These are phyloP conservation scores for Phymorhynchus buccinoides DNA, from an alignment of 1,140 invertebrate genomes.

Conservation along the genomic window DNA sequence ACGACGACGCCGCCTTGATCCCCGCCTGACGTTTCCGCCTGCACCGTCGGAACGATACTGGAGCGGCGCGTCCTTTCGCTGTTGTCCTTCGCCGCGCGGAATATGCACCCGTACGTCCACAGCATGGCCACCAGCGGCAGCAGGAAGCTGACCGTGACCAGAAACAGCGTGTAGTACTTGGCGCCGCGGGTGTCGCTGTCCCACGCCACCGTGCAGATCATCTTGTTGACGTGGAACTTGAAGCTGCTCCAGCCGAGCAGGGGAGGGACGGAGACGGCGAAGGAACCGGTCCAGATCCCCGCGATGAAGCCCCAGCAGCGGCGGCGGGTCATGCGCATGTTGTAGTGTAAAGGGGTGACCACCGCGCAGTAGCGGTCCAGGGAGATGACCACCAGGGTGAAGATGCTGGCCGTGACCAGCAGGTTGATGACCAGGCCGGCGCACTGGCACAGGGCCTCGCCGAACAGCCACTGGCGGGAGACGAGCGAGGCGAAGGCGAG, in stretches of 20 bases:
- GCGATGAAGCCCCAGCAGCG: conserved; percentile 82
- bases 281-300: conserved; percentile 77
- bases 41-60: conserved; percentile 73
- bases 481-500: conserved; percentile 75
- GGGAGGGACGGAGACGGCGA: conserved; percentile 64
- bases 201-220: conserved; percentile 67
- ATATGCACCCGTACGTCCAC: conserved; percentile 83
- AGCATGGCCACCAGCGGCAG: conserved; percentile 80
- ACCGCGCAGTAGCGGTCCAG: conserved; percentile 89
- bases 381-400: conserved; percentile 86
- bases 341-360: conserved; percentile 68
- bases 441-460: conserved; percentile 72
- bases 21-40: conserved; percentile 25
- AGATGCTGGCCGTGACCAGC: conserved; percentile 77
- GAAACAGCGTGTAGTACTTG: conserved; percentile 63
- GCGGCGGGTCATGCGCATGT: conserved; percentile 82
- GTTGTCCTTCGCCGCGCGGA: conserved; percentile 81
- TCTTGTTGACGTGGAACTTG: conserved; percentile 65
- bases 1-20: conserved; percentile 38
- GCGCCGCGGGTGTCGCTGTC: conserved; percentile 50
- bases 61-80: conserved; percentile 81
- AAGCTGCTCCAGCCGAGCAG: conserved; percentile 68
- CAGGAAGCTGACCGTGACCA: conserved; percentile 75
- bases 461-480: conserved; percentile 67
- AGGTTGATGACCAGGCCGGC: conserved; percentile 76